A percentile compares a stretch with the other conserved stretches of the same genome.
phyloP scores from a whole-genome alignment of 1,140 invertebrate species.

The Vollenhovia emeryi region DNA sequence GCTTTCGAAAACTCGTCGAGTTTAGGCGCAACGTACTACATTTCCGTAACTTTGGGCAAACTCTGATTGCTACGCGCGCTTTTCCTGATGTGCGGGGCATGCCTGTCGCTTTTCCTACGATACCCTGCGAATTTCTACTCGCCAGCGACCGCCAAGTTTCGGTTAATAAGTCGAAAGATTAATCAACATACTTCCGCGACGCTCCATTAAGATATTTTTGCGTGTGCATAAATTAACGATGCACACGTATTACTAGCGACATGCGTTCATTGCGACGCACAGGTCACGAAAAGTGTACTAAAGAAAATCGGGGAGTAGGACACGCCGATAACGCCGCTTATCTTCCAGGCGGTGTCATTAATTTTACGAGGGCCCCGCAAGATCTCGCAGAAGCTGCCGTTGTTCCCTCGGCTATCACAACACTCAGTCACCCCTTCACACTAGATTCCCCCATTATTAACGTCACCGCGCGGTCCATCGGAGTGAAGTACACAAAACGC shows the following conservation, averaged over 20 bases:
- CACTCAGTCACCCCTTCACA: conserved; percentile 66
- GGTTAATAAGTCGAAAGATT: conserved; percentile 23
- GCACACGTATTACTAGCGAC: neutral
- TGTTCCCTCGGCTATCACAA: conserved; percentile 53
- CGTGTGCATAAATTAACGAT: neutral
- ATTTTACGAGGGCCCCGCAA: conserved; percentile 40
- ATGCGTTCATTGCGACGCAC: neutral
- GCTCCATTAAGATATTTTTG: conserved; percentile 8
- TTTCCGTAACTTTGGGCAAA: conserved; percentile 63
- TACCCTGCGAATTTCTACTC: conserved; percentile 12
- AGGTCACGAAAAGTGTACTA: neutral
- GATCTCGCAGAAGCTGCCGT: conserved; percentile 7
- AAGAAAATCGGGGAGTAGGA: neutral
- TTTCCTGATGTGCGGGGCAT: conserved; percentile 13
- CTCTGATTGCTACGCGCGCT: conserved; percentile 66
- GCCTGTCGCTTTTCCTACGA: conserved; percentile 27
- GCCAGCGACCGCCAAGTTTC: conserved; percentile 14
- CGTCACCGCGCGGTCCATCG: conserved; percentile 63
- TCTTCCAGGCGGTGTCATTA: conserved; percentile 59
- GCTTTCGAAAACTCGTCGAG: conserved; percentile 51
- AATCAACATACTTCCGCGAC: neutral
- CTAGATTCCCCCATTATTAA: conserved; percentile 75
- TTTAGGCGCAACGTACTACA: conserved; percentile 35
- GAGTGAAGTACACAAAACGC: conserved; percentile 67
- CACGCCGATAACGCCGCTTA: conserved; percentile 5